Base-by-base conservation (phyloP, 2,113 vertebrate genomes). In the Phaethon lepturus region DNA sequence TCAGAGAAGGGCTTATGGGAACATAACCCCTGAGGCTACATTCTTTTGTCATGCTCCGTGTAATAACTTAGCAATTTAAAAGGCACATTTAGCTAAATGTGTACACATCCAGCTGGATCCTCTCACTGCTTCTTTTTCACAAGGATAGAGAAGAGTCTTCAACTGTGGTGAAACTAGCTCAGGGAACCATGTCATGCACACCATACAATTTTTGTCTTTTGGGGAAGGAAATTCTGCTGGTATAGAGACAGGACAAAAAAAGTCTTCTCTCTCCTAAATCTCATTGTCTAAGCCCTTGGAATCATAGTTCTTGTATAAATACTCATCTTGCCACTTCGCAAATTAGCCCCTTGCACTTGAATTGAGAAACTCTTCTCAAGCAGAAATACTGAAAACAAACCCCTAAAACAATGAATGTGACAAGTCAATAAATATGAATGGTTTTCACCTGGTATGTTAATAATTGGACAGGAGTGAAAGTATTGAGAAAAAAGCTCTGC, bases 401-500 rank as follows among this genome's bases (percentile, higher is more conserved):
- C 44, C 80, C 64, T 66, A 44, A 96, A 77, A 55, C 55, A 69
- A 90, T 3, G 10, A 67, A 60, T 13, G 68, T 44, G 45, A 93
- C 50, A 58, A 55, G 40, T 67, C 19, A 95, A 68, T 33, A 89
- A 84, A 71, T 94, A 33, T 1, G 2, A 93, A 64, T 69, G 56
- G 7, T 93, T 68, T 40, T 97, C 85, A 99, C 99, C 99, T 98
- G 99, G 99, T 97, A 99, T 99, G 67, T 99, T 99, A 91, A 99
- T 91, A 75, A 98, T 91, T 49, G 99, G 98, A 82, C 99, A 99
- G 95, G 98, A 98, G 93, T 98, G 96, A 95, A 99, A 99, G 96
- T 99, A 99, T 14, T 99, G 98, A 47, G 99, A 99, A 95, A 99
- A 99, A 28, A 99, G 99, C 83, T 99, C 98, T 55, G 99, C 99